phyloP scores from a whole-genome alignment of 2,888 invertebrate species.

The Eupsilia transversa region DNA sequence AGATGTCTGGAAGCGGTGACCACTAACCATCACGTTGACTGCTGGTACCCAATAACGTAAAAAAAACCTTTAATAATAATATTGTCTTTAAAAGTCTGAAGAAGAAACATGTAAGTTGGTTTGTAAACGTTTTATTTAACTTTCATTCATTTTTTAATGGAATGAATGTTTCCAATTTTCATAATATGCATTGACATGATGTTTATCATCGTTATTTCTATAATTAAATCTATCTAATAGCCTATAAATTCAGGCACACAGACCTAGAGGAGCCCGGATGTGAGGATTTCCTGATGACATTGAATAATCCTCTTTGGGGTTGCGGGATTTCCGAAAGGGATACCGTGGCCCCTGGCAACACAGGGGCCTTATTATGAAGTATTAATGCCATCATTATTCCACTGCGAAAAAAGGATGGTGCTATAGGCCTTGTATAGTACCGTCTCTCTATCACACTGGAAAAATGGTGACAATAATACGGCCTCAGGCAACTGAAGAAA shows the following conservation, averaged over 20 bases:
- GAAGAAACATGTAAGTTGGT: slow-evolving; percentile 33
- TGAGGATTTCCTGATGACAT: neutral
- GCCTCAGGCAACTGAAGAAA: no score
- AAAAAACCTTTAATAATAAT: neutral
- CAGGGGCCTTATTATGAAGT: no score
- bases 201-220: neutral
- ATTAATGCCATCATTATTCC: no score
- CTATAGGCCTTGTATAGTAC: no score
- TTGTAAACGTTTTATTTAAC: slow-evolving; percentile 7
- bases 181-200: neutral
- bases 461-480: no score
- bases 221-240: neutral
- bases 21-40: neutral
- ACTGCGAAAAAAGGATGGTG: no score
- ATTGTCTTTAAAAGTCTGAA: neutral
- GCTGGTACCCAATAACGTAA: neutral
- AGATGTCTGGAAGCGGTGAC: neutral
- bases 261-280: neutral
- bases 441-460: no score
- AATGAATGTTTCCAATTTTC: neutral
- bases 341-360: no score
- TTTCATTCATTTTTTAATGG: neutral
- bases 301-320: neutral
- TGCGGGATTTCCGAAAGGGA: no score
- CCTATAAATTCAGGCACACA: neutral